Conservation (phyloP, 2,888 invertebrate species). For the Amphipoea lucens region DNA sequence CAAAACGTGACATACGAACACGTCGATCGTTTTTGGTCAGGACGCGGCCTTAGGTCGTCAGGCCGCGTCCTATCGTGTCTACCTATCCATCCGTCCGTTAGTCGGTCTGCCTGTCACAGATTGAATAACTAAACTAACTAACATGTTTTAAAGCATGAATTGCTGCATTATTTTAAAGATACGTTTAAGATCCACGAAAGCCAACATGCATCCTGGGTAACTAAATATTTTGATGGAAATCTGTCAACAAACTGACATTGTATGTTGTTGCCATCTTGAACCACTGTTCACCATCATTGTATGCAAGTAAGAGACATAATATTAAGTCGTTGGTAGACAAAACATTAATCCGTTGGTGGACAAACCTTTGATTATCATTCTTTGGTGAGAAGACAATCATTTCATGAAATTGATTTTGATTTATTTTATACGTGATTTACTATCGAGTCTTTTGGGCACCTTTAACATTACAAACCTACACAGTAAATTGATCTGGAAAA, state of each 20-base stretch:
- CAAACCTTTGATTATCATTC: not conserved
- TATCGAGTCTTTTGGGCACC: not conserved
- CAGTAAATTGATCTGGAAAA: not conserved
- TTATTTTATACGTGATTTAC: not conserved
- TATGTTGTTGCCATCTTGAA: constrained; percentile 14
- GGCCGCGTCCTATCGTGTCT: no score
- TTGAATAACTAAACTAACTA: not conserved
- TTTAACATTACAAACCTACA: not conserved
- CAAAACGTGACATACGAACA: not conserved
- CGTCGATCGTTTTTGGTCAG: not conserved
- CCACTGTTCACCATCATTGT: constrained; percentile 2
- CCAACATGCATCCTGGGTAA: constrained; percentile 17
- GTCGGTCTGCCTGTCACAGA: not conserved
- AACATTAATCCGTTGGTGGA: not conserved
- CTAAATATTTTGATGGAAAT: constrained; percentile 51
- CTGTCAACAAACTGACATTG: constrained; percentile 33
- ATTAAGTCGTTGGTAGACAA: not conserved
- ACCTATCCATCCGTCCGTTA: not conserved
- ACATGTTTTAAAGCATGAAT: not conserved
- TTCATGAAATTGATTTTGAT: not conserved
- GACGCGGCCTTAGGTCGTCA: not conserved
- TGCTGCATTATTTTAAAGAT: constrained; percentile 8
- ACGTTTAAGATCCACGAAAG: not conserved
- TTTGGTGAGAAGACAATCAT: not conserved
- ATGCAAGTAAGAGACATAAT: constrained; percentile 8